Conservation (phyloP, 2,797 vertebrate genomes). For the Tragopan temminckii region DNA sequence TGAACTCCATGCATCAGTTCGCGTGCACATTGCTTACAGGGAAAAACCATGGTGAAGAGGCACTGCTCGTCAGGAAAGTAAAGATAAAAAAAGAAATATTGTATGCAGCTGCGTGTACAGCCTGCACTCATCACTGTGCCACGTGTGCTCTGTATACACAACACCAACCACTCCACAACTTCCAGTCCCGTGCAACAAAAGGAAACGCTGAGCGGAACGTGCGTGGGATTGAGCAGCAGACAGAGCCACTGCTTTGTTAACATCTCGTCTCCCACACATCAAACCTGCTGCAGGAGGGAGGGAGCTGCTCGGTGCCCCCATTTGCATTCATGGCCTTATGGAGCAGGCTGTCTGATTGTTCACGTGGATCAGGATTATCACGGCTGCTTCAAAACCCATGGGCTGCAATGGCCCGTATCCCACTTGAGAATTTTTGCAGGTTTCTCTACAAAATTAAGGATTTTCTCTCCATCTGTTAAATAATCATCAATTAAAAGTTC, state of each 20-base stretch:
- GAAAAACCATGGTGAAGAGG: not conserved
- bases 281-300: not conserved
- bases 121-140: accelerated
- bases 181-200: accelerated
- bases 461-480: not conserved
- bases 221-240: not conserved
- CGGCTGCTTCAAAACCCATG: not conserved
- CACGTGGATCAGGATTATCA: not conserved
- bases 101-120: not conserved
- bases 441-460: not conserved
- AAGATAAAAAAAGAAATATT: not conserved
- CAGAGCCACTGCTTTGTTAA: not conserved
- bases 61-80: not conserved
- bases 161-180: not conserved
- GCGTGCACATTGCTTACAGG: not conserved
- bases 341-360: not conserved
- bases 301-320: not conserved
- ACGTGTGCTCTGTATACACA: not conserved
- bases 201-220: not conserved
- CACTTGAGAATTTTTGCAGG: not conserved
- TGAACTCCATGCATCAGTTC: not conserved
- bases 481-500: not conserved
- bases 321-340: accelerated
- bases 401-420: not conserved
- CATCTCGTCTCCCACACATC: accelerated